Conservation (phyloP, 2,113 vertebrate species). For the Morone saxatilis region DNA sequence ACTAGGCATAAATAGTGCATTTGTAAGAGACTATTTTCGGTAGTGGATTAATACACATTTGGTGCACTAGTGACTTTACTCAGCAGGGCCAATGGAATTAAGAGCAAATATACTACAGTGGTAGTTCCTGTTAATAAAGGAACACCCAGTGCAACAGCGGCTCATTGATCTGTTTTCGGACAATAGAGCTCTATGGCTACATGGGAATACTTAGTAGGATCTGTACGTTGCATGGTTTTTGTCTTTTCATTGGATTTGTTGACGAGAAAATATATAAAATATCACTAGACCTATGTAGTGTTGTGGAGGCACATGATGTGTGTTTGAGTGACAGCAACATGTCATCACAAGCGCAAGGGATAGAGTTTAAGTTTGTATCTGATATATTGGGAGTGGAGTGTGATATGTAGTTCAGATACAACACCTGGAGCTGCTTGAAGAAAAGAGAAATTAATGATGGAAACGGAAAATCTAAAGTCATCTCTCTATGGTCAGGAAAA, state of each 20-base stretch:
- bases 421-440: neutral
- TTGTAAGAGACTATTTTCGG: neutral
- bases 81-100: neutral
- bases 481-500: constrained; percentile 9
- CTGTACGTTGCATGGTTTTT: neutral
- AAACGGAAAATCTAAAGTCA: neutral
- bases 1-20: neutral
- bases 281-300: neutral
- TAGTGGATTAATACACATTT: neutral
- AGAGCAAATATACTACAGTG: neutral
- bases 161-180: neutral
- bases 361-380: neutral
- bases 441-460: neutral
- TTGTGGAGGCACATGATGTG: neutral
- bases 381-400: neutral
- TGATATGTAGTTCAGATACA: constrained; percentile 7
- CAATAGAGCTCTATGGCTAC: neutral
- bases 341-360: neutral
- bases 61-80: neutral
- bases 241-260: constrained; percentile 17
- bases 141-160: neutral
- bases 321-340: neutral
- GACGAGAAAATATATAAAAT: constrained; percentile 9
- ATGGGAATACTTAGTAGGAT: neutral
- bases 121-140: neutral